Evolutionary conservation across 2,113 vertebrate genomes (phyloP).

Genomic region (Hassar affinis): DNA sequence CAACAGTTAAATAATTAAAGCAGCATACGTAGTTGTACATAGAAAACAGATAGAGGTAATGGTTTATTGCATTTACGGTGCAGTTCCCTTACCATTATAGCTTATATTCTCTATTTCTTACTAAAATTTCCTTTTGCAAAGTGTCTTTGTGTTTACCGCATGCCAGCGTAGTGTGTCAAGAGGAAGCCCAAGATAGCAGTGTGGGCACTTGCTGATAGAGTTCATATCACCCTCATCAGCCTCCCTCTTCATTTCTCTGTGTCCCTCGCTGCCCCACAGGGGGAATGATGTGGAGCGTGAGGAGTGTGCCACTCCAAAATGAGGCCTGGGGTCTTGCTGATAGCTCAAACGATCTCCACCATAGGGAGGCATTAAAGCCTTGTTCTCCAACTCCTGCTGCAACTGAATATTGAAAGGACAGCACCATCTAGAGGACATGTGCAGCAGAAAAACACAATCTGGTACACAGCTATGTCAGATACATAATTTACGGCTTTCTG

Average conservation of each 20-base stretch:
- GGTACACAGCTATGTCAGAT: neutral
- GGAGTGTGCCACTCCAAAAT: constrained; percentile 75
- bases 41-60: constrained; percentile 1
- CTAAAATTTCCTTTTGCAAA: neutral
- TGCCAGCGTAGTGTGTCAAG: constrained; percentile 74
- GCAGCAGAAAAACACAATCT: neutral
- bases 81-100: neutral
- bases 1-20: constrained; percentile 16
- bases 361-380: constrained; percentile 52
- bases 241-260: constrained; percentile 54
- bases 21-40: neutral
- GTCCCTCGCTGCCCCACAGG: constrained; percentile 72
- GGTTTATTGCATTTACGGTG: neutral
- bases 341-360: constrained; percentile 65
- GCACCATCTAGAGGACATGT: constrained; percentile 37
- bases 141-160: constrained; percentile 62
- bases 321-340: constrained; percentile 75
- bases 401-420: constrained; percentile 28
- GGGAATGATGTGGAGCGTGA: constrained; percentile 70
- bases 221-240: constrained; percentile 57
- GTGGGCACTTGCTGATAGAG: constrained; percentile 68
- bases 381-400: constrained; percentile 53
- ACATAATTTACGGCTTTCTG: constrained; percentile 51
- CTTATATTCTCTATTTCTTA: neutral
- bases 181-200: constrained; percentile 71